Base-by-base conservation (phyloP, 1,140 invertebrate genomes). In the Dinothrombium tinctorium region DNA sequence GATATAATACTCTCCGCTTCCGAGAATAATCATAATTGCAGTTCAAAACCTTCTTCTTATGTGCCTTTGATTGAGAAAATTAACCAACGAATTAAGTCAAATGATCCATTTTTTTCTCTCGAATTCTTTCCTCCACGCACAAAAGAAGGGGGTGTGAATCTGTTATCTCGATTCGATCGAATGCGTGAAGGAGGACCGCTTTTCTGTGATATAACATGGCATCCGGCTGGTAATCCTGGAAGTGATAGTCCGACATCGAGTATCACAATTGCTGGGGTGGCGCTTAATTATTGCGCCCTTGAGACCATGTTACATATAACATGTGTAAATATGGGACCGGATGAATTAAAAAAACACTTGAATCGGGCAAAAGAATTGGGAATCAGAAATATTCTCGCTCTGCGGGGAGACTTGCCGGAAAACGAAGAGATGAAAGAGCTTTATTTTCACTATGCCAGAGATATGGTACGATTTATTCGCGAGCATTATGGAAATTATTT, bases 121-220 rank as follows among this genome's bases (percentile, higher is more conserved):
- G 69, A 72, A 52, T 72, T 71, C 51, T 72, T 71, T 47, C 69
- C 70, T 23, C 69, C 69, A 2, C 56, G 64, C 46, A 69, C 66
- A 5, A 58, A 58, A 35, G 60, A 55, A 50, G 65, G 61, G 42
- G 64, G 65, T 19, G 56, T 58, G 0, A 68, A 61, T 51, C 47
- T 61, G 8, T 37, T 61, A 17, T 49, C 52, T 4, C 51, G 56
- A 54, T 59, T 70, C 52, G 67, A 70, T 37, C 49, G 61, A 14
- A 54, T 70, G 55, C 52, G 56, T 32, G 45, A 50, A 33, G 66
- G 65, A 23, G 55, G 60, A n/a, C 69, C 69, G 3, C 52, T 72
- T 21, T 72, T 72, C 52, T 66, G 66, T 54, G 69, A 71, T 53
- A 63, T 72, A 33, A 72, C 70, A 4, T 72, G 69, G 70, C 69